Evolutionary conservation across 1,140 invertebrate genomes (phyloP), one percentile per base, ranked within the genome.

Genomic region (Zaprionus davidi): DNA sequence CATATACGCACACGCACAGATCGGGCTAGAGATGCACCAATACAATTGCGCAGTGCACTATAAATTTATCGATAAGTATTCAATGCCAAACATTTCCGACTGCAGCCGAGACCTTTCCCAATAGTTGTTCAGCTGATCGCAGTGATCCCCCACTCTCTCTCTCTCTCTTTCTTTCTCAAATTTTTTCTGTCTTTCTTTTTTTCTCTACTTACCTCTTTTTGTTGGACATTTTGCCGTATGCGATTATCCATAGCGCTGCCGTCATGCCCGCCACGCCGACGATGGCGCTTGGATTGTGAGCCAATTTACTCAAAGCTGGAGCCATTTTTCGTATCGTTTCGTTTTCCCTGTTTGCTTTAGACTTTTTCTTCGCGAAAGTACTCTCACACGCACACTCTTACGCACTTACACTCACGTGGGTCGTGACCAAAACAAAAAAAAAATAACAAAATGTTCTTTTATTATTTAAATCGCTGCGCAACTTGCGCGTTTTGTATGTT

Each of bases 231-330:
- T 91, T 93, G 73, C 93, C 93, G 67, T 92, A 93, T 46, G 93
- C 92, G 24, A 95, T 90, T 28, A 95, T 92, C 94, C 94, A 95
- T 49, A 95, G 76, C 7, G 95, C 92, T 20, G 94, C 93, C 12
- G 93, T 93, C 41, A 95, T 84, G 66, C 94, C 94, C 51, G 94
- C 93, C 20, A 93, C 94, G 64, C 94, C 94, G 62, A 94, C 90
- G 41, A 93, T 93, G 65, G 93, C 91, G 81, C 94, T 94, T 80
- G 93, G 94, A 84, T 93, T 94, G 36, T 93, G 94, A 63, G 94
- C 86, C 77, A 94, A 93, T 93, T 95, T 95, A 91, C 95, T 96
- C 49, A 95, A 91, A 65, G 93, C 93, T 79, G 95, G 95, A 76
- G 95, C 95, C 95, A 95, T 96, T 64, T 69, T 82, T 56, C 31